Conservation (phyloP, 2,888 invertebrate genomes). For the Dynastes grantii region DNA sequence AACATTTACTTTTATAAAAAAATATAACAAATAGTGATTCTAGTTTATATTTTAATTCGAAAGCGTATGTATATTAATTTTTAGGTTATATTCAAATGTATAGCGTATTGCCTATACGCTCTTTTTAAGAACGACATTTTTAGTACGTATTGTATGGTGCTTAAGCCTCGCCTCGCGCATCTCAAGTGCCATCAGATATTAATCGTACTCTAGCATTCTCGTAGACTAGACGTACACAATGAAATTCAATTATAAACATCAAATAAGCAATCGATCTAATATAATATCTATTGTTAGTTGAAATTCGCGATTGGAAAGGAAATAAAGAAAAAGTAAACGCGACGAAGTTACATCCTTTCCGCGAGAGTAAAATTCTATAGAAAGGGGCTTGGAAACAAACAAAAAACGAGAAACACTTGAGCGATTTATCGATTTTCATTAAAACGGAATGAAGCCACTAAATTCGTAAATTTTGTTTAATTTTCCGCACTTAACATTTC, state of each 20-base stretch:
- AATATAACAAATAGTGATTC: no score
- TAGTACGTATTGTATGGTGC: no score
- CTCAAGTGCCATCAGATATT: no score
- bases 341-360: not conserved
- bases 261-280: not conserved
- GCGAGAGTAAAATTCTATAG: not conserved
- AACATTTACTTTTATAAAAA: no score
- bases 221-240: not conserved
- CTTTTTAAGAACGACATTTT: no score
- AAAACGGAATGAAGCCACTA: constrained; percentile 25
- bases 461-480: constrained; percentile 18
- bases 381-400: not conserved
- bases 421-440: constrained; percentile 22
- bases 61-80: no score
- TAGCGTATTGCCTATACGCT: no score
- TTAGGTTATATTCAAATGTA: no score
- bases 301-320: not conserved
- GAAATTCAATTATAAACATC: not conserved
- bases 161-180: no score
- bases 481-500: constrained; percentile 5
- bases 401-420: constrained; percentile 1
- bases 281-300: not conserved
- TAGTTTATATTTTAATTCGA: no score
- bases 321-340: not conserved
- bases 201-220: no score